Evolutionary conservation across 2,888 invertebrate species (phyloP).

Genomic region (Caenorhabditis auriculariae): DNA sequence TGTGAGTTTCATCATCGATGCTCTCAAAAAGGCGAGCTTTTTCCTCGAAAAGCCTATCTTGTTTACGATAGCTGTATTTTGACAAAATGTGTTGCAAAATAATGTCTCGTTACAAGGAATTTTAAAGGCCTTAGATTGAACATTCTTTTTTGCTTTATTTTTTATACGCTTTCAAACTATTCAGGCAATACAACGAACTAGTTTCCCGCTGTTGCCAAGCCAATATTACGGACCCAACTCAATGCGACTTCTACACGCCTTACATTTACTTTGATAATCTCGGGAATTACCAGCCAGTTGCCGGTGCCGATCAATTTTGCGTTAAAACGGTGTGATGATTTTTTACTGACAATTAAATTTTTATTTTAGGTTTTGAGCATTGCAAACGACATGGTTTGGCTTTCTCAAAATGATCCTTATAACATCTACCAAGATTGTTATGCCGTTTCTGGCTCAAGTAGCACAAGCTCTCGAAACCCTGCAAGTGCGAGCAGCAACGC

Average conservation of each 20-base stretch:
- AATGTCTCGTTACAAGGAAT: not conserved
- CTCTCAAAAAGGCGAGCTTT: too few relatives aligned
- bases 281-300: slow-evolving; percentile 23
- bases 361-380: slow-evolving; percentile 22
- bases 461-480: not conserved
- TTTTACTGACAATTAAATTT: not conserved
- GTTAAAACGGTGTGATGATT: slow-evolving; percentile 13
- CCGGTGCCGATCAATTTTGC: slow-evolving; percentile 25
- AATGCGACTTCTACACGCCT: slow-evolving; percentile 38
- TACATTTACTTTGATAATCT: slow-evolving; percentile 31
- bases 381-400: slow-evolving; percentile 32
- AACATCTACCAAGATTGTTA: slow-evolving; percentile 44
- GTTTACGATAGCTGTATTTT: not conserved
- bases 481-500: not conserved
- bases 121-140: too few relatives aligned
- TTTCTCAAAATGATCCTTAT: slow-evolving; percentile 31
- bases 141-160: too few relatives aligned
- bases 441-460: too few relatives aligned
- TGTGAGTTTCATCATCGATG: slow-evolving; percentile 13
- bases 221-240: slow-evolving; percentile 25
- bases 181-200: slow-evolving; percentile 33
- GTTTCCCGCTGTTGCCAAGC: slow-evolving; percentile 17
- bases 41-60: too few relatives aligned
- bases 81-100: not conserved
- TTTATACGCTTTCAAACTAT: not conserved